phyloP scores from a whole-genome alignment of 1,140 invertebrate genomes.

The Zaprionus kolodkinae region DNA sequence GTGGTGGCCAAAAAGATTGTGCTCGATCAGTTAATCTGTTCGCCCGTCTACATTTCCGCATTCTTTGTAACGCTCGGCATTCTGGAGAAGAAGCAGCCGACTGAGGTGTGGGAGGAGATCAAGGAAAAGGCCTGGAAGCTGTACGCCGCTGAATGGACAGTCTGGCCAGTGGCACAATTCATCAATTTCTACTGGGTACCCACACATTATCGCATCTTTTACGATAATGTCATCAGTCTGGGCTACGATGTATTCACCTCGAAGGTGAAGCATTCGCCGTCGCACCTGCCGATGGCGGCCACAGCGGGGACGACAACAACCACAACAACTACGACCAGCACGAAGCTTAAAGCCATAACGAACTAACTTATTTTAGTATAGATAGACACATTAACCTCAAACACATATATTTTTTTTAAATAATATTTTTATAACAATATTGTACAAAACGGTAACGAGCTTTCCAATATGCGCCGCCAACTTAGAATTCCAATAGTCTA shows the following conservation, averaged over 20 bases:
- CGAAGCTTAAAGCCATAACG: slow-evolving; percentile 41
- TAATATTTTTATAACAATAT: slow-evolving; percentile 11
- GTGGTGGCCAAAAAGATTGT: slow-evolving; percentile 93
- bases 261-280: slow-evolving; percentile 90
- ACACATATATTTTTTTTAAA: slow-evolving; percentile 21
- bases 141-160: slow-evolving; percentile 91
- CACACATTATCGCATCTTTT: slow-evolving; percentile 92
- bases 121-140: slow-evolving; percentile 91
- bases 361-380: slow-evolving; percentile 18
- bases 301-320: slow-evolving; percentile 61
- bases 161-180: slow-evolving; percentile 94
- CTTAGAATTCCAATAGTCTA: slow-evolving; percentile 10
- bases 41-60: slow-evolving; percentile 91
- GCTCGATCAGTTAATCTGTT: slow-evolving; percentile 94
- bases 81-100: slow-evolving; percentile 88
- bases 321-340: slow-evolving; percentile 29
- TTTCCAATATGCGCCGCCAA: neutral
- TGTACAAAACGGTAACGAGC: slow-evolving; percentile 22
- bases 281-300: slow-evolving; percentile 30
- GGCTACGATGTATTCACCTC: slow-evolving; percentile 97
- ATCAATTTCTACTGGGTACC: slow-evolving; percentile 96
- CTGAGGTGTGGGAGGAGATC: slow-evolving; percentile 90
- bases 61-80: slow-evolving; percentile 92
- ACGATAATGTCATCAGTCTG: slow-evolving; percentile 95
- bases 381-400: neutral